Percentiles rank a stretch among this genome's conserved stretches.
phyloP scores from a whole-genome alignment of 2,113 vertebrate species.

The Entomyzon cyanotis region DNA sequence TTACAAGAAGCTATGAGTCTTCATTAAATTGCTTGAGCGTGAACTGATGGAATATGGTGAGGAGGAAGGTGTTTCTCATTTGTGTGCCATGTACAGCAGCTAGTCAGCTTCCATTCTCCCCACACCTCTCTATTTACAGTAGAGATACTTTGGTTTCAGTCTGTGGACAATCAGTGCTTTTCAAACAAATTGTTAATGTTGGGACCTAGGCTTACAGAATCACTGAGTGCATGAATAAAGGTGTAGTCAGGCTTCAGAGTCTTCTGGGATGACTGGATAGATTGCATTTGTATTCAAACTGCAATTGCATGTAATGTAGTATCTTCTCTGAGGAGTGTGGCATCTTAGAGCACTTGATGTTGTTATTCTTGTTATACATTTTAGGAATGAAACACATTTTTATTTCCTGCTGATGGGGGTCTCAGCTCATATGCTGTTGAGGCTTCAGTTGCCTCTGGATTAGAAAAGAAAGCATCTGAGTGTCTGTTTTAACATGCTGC shows the following conservation, averaged over 20 bases:
- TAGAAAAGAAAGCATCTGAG: not conserved
- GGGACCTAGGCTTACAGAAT: not conserved
- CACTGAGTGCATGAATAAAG: not conserved
- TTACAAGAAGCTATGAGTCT: not conserved
- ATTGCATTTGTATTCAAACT: not conserved
- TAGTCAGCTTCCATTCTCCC: not conserved
- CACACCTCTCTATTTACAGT: not conserved
- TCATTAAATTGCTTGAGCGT: not conserved
- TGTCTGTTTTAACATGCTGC: not conserved
- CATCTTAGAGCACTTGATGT: not conserved
- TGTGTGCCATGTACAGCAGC: not conserved
- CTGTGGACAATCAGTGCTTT: not conserved
- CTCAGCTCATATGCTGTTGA: accelerated
- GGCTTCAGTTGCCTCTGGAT: not conserved
- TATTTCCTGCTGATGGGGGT: not conserved
- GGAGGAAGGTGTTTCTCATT: not conserved
- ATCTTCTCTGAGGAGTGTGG: not conserved
- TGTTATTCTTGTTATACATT: not conserved
- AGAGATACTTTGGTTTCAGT: not conserved
- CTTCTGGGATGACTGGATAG: not conserved
- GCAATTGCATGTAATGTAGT: not conserved
- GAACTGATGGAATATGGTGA: not conserved
- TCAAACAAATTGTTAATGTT: not conserved
- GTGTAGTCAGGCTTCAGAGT: not conserved
- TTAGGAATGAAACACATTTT: not conserved